Conservation (phyloP, 2,113 vertebrate genomes). For the Elephantulus edwardii region DNA sequence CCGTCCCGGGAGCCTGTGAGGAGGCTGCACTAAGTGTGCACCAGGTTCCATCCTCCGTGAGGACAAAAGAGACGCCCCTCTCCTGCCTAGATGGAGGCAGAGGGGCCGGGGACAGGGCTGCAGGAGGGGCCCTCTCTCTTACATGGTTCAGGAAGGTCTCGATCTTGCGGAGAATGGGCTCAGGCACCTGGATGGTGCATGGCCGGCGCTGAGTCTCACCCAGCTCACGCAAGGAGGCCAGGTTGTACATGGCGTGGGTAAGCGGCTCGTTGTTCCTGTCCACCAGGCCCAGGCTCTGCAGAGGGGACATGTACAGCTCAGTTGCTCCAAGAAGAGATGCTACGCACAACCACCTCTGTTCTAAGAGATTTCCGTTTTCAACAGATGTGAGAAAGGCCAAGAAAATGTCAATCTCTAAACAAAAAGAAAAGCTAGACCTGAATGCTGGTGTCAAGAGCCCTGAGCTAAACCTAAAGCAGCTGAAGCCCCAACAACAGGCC, state of each 20-base stretch:
- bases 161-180: slow-evolving; percentile 87
- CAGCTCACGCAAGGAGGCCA: slow-evolving; percentile 87
- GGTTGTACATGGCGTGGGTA: slow-evolving; percentile 94
- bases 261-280: slow-evolving; percentile 93
- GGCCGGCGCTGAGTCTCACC: slow-evolving; percentile 89
- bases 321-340: neutral
- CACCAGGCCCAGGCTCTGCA: slow-evolving; percentile 92
- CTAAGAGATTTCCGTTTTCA: neutral
- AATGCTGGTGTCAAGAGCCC: neutral
- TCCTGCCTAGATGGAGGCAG: neutral
- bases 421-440: neutral
- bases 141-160: slow-evolving; percentile 91
- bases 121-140: slow-evolving; percentile 65
- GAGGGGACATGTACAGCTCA: neutral
- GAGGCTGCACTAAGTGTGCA: neutral
- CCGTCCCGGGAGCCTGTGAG: neutral
- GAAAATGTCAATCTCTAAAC: neutral
- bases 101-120: neutral
- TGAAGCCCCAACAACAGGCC: neutral
- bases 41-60: neutral
- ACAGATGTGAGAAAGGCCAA: neutral
- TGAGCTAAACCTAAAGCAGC: neutral
- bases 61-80: neutral
- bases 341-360: neutral
- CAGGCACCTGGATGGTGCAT: slow-evolving; percentile 88